Conservation (phyloP, 2,888 invertebrate genomes). For the Machimus atricapillus region DNA sequence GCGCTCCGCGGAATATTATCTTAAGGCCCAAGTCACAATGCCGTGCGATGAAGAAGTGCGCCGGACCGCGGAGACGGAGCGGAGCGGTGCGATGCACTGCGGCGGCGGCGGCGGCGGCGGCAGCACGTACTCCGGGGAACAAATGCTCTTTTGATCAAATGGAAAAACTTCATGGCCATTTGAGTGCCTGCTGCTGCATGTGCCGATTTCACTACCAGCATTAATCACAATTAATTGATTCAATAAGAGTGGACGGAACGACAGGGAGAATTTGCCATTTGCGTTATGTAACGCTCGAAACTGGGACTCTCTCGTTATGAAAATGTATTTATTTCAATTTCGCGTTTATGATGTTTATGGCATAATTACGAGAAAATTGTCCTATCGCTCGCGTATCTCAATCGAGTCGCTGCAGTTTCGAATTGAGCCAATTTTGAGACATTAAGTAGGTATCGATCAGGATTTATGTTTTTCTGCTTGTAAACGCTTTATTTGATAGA, state of each 20-base stretch:
- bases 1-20: conserved; percentile 11
- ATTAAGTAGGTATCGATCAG: not conserved
- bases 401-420: not conserved
- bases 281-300: conserved; percentile 31
- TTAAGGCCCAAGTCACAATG: conserved; percentile 5
- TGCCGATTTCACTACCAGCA: conserved; percentile 34
- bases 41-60: conserved; percentile 11
- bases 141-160: conserved; percentile 27
- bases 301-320: conserved; percentile 31
- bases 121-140: conserved; percentile 18
- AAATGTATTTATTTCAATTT: conserved; percentile 29
- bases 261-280: not conserved
- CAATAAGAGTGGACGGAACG: conserved; percentile 23
- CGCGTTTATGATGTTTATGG: conserved; percentile 10
- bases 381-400: not conserved
- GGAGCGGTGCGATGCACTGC: not conserved
- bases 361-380: conserved; percentile 19
- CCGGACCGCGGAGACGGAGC: not conserved
- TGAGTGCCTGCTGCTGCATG: conserved; percentile 19
- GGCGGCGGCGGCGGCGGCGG: not conserved
- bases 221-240: conserved; percentile 37
- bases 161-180: conserved; percentile 33
- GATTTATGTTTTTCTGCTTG: not conserved
- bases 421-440: not conserved
- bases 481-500: not conserved